Conservation (phyloP, 2,888 invertebrate species). For the Doris montereyensis region DNA sequence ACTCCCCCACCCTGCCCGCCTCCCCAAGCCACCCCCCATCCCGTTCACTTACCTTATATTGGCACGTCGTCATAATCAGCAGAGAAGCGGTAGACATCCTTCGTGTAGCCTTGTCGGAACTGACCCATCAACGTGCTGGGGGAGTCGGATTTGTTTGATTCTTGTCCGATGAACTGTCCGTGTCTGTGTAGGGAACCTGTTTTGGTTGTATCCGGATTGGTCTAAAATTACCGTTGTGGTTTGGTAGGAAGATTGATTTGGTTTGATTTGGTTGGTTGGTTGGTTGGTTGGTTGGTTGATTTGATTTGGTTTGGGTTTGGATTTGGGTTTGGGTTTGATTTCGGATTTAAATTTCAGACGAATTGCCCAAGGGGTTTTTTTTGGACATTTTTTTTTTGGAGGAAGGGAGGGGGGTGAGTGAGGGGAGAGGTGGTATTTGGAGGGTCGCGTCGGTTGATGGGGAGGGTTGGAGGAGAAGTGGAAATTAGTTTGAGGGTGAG, state of each 20-base stretch:
- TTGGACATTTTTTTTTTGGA: too few relatives aligned
- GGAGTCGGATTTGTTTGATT: conserved; percentile 66
- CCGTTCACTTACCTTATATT: conserved; percentile 43
- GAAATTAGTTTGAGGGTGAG: too few relatives aligned
- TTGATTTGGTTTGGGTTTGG: neutral
- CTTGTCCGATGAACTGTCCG: conserved; percentile 66
- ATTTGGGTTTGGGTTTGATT: too few relatives aligned
- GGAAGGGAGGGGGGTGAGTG: neutral
- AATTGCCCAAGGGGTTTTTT: too few relatives aligned
- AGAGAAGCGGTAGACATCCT: conserved; percentile 60
- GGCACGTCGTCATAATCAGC: conserved; percentile 66
- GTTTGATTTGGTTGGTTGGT: too few relatives aligned
- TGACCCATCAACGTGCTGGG: conserved; percentile 67
- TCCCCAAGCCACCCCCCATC: neutral
- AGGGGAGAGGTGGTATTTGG: neutral
- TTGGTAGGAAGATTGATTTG: neutral
- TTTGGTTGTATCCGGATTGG: neutral
- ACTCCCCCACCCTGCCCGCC: too few relatives aligned
- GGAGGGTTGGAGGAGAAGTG: neutral
- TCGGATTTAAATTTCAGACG: too few relatives aligned
- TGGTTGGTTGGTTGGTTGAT: too few relatives aligned
- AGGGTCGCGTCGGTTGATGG: neutral
- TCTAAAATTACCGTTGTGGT: too few relatives aligned
- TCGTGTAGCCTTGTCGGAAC: conserved; percentile 65
- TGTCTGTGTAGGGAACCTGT: conserved; percentile 56